Conservation (phyloP, 2,113 vertebrate genomes). For the Catharus fuscescens region DNA sequence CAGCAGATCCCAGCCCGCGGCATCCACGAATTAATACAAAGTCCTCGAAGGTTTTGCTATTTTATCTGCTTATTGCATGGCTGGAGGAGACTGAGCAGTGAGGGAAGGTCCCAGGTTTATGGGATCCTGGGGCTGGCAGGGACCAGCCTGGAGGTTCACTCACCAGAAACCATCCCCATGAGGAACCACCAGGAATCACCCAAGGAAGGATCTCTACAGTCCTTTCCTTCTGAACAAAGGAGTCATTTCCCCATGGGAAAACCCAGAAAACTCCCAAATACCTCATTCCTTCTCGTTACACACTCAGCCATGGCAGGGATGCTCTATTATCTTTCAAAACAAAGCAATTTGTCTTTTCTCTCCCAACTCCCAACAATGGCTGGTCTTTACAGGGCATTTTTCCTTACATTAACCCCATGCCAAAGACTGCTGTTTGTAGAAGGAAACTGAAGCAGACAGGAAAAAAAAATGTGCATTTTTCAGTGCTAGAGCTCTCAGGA, state of each 20-base stretch:
- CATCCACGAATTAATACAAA: accelerated
- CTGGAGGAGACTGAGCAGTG: not conserved
- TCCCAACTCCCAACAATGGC: not conserved
- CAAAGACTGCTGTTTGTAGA: not conserved
- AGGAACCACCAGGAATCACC: not conserved
- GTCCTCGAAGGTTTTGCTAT: not conserved
- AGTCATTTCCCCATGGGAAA: not conserved
- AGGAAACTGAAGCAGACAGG: not conserved
- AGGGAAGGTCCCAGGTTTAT: not conserved
- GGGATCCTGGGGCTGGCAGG: not conserved
- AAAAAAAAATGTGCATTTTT: not conserved
- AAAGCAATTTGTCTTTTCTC: not conserved
- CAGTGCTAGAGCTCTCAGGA: not conserved
- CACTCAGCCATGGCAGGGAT: not conserved
- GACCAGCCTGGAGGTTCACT: not conserved
- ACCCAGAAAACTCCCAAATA: not conserved
- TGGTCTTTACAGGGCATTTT: not conserved
- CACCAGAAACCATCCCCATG: not conserved
- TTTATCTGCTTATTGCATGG: not conserved
- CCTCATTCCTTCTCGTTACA: not conserved
- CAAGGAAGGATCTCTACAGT: not conserved
- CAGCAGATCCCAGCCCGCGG: too few relatives aligned
- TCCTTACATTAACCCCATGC: not conserved
- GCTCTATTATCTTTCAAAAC: not conserved
- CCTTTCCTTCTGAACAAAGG: not conserved